phyloP scores from a whole-genome alignment of 2,797 vertebrate genomes.

The Epinephelus coioides region DNA sequence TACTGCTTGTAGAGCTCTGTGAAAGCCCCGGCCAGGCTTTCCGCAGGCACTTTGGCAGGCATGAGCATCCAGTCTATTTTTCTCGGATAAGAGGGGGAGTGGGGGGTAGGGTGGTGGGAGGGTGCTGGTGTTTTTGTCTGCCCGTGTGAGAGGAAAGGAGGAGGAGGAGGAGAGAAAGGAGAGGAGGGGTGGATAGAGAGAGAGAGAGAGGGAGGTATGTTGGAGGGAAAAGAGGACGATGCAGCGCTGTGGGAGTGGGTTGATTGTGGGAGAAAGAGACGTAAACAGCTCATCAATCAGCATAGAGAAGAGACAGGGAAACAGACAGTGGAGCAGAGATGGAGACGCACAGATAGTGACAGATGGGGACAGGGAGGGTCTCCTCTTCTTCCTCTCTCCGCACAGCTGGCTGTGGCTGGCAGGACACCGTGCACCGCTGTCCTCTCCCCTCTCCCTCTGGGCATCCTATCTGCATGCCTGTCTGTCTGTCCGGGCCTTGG shows the following conservation, averaged over 20 bases:
- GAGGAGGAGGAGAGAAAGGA: conserved; percentile 26
- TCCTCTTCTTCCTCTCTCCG: conserved; percentile 36
- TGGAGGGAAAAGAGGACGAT: conserved; percentile 31
- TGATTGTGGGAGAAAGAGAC: conserved; percentile 30
- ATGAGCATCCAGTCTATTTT: conserved; percentile 77
- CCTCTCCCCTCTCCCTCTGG: conserved; percentile 34
- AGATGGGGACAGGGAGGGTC: conserved; percentile 41
- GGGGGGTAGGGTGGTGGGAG: conserved; percentile 14
- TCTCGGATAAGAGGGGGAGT: conserved; percentile 55
- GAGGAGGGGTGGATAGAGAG: conserved; percentile 18
- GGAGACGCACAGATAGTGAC: conserved; percentile 35
- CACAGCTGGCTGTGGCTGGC: conserved; percentile 76
- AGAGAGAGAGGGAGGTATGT: conserved; percentile 20
- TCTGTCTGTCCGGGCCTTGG: conserved; percentile 41
- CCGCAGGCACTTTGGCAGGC: conserved; percentile 80
- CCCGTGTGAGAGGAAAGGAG: conserved; percentile 46
- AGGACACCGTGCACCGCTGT: conserved; percentile 38
- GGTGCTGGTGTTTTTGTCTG: conserved; percentile 65
- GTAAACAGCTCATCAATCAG: conserved; percentile 64
- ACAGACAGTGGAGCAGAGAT: conserved; percentile 15
- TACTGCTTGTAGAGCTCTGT: conserved; percentile 70
- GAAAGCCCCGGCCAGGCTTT: conserved; percentile 73
- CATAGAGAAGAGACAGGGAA: conserved; percentile 24
- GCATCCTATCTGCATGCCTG: conserved; percentile 27
- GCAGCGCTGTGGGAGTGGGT: conserved; percentile 21